Evolutionary conservation across 1,140 invertebrate genomes (phyloP).

Genomic region (Brachionus asplanchnoidis): DNA sequence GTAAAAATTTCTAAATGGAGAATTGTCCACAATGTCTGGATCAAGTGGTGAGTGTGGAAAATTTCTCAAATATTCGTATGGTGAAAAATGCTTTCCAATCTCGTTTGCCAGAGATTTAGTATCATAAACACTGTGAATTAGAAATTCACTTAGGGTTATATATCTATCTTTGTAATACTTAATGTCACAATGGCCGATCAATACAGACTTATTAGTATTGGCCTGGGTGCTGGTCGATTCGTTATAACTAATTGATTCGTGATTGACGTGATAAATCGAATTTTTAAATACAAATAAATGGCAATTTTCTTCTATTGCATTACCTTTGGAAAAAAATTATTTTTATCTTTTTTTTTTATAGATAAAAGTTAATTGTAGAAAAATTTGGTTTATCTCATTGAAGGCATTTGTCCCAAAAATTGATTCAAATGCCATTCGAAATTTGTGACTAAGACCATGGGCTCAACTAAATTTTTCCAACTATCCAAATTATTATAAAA

Average conservation of each 20-base stretch:
- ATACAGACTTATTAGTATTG: background rate
- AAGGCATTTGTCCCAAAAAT: background rate
- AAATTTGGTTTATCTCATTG: background rate
- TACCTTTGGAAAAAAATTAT: background rate
- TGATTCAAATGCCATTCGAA: background rate
- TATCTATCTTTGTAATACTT: conserved; percentile 34
- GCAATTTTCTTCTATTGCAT: conserved; percentile 32
- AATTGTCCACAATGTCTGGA: background rate
- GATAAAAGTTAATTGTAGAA: background rate
- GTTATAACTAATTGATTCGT: background rate
- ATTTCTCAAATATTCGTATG: background rate
- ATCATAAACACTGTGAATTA: conserved; percentile 29
- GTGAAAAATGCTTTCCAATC: background rate
- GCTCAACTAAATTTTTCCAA: too few species aligned
- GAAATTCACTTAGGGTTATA: conserved; percentile 16
- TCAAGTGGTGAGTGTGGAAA: background rate
- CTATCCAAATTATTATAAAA: background rate
- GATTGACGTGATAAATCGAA: background rate
- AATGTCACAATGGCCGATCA: background rate
- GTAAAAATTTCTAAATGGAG: background rate
- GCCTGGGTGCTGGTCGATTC: background rate
- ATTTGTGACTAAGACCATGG: background rate
- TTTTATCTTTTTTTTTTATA: background rate
- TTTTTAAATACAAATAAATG: conserved; percentile 30
- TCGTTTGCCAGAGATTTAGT: background rate